Evolutionary conservation across 2,797 vertebrate species (phyloP).

Genomic region (Siniperca undulata): DNA sequence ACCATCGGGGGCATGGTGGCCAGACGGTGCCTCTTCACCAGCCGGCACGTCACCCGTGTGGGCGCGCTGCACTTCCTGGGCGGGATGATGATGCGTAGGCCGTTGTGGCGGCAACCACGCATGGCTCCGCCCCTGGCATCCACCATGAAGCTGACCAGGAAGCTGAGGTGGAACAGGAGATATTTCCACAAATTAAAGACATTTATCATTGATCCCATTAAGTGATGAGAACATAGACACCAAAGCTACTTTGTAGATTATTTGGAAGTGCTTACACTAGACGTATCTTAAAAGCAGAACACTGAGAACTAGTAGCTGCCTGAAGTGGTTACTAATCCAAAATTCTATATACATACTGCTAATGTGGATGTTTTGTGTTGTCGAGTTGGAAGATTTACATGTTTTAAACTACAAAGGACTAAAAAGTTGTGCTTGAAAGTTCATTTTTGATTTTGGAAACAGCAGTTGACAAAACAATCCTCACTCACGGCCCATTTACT

Average conservation of each 20-base stretch:
- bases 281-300: background rate
- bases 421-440: background rate
- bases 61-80: conserved; percentile 97
- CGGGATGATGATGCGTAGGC: conserved; percentile 95
- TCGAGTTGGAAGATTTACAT: background rate
- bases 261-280: background rate
- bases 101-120: conserved; percentile 96
- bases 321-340: background rate
- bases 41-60: conserved; percentile 94
- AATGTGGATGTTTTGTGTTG: background rate
- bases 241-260: background rate
- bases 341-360: background rate
- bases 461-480: background rate
- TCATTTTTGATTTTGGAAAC: background rate
- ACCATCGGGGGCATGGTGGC: conserved; percentile 98
- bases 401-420: background rate
- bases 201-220: fast-evolving
- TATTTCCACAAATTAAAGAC: background rate
- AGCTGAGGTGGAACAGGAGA: conserved; percentile 82
- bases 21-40: conserved; percentile 96
- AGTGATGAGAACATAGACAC: conserved; percentile 52
- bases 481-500: background rate
- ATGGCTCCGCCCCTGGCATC: conserved; percentile 98
- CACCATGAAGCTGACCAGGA: conserved; percentile 99
- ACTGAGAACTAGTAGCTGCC: background rate